These are phyloP conservation scores for Serripes groenlandicus DNA, from an alignment of 2,888 invertebrate genomes.

Conservation along the genomic window DNA sequence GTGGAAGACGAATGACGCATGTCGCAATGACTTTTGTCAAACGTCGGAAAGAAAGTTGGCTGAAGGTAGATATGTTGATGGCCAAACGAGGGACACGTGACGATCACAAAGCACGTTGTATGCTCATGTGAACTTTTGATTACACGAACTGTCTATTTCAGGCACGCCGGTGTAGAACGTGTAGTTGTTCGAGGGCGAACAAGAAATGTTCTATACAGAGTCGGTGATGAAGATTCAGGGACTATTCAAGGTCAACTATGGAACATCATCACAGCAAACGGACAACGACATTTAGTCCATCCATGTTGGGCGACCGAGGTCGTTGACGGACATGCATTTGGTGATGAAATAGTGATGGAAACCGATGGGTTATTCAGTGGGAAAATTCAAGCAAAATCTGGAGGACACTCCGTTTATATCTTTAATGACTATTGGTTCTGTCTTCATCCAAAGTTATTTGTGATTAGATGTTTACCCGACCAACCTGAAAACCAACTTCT, in stretches of 20 bases:
- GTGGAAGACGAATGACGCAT: no score
- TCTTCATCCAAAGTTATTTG: constrained; percentile 38
- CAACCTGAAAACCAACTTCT: constrained; percentile 25
- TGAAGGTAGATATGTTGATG: no score
- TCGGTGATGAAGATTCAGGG: constrained; percentile 27
- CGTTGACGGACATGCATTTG: constrained; percentile 20
- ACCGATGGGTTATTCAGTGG: constrained; percentile 5
- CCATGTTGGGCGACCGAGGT: constrained; percentile 31
- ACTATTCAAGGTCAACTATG: constrained; percentile 30
- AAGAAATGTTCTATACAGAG: constrained; percentile 29
- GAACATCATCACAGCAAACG: constrained; percentile 26
- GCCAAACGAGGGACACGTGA: no score
- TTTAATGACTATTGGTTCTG: constrained; percentile 52
- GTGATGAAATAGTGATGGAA: constrained; percentile 36
- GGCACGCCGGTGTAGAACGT: constrained; percentile 36
- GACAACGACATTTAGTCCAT: constrained; percentile 27
- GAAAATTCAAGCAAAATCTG: background rate
- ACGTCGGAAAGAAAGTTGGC: no score
- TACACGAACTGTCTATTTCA: no score
- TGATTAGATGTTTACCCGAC: constrained; percentile 32
- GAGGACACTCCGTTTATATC: background rate
- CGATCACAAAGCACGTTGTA: no score
- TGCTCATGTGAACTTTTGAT: no score
- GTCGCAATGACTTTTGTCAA: no score
- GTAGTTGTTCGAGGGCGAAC: constrained; percentile 21